Evolutionary conservation across 1,140 invertebrate genomes (phyloP).

Genomic region (Lamellibrachia luymesi): DNA sequence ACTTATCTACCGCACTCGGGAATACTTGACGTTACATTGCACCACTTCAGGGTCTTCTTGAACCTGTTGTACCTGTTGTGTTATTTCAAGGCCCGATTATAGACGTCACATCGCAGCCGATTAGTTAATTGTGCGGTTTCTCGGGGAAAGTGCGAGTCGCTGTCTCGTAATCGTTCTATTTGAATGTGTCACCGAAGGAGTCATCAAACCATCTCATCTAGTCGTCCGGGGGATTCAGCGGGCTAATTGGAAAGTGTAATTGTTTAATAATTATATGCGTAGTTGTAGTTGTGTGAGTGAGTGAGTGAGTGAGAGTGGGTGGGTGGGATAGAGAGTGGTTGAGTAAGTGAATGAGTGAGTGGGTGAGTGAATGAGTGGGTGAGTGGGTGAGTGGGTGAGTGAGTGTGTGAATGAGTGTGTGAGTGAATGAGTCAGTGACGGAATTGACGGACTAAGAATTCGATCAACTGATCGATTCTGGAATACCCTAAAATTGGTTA

Average conservation of each 20-base stretch:
- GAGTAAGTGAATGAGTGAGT: neutral
- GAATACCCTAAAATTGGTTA: too few species aligned
- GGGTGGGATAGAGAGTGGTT: neutral
- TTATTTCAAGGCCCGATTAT: neutral
- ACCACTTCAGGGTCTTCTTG: neutral
- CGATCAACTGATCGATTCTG: too few species aligned
- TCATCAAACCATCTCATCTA: neutral
- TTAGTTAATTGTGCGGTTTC: neutral
- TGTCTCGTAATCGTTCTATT: neutral
- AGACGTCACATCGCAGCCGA: neutral
- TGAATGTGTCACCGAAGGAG: neutral
- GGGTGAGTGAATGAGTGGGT: neutral
- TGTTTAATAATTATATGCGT: neutral
- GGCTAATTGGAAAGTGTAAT: neutral
- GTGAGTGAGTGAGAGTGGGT: neutral
- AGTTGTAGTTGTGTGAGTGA: neutral
- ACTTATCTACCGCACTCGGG: neutral
- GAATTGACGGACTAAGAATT: too few species aligned
- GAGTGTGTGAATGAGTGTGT: neutral
- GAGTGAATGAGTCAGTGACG: constrained; percentile 18
- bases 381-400: neutral
- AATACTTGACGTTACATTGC: neutral
- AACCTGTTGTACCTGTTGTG: neutral
- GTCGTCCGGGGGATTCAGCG: neutral
- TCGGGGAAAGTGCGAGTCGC: neutral